phyloP scores from a whole-genome alignment of 2,888 invertebrate species.

The Drosophila flavopinicola region DNA sequence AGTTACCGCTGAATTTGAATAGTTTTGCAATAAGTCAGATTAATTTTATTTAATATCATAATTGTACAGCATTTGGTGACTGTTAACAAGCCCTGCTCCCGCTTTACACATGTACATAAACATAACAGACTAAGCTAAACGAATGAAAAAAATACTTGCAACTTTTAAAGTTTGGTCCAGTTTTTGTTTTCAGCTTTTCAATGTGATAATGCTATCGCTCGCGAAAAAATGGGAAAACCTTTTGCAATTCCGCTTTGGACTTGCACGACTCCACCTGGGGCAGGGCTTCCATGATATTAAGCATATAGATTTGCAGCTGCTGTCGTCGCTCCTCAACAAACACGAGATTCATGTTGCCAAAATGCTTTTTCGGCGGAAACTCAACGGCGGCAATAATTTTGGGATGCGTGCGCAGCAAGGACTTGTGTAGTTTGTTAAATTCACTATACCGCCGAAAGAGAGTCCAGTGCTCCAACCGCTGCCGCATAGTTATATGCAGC shows the following conservation, averaged over 20 bases:
- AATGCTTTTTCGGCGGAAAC: slow-evolving; percentile 97
- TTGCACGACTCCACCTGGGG: slow-evolving; percentile 91
- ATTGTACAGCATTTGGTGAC: slow-evolving; percentile 24
- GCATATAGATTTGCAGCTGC: slow-evolving; percentile 93
- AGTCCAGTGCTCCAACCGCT: slow-evolving; percentile 93
- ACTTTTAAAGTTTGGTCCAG: slow-evolving; percentile 42
- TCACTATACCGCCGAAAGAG: slow-evolving; percentile 97
- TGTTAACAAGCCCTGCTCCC: slow-evolving; percentile 3
- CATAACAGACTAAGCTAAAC: slow-evolving; percentile 39
- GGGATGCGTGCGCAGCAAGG: slow-evolving; percentile 91
- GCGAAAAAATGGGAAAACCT: slow-evolving; percentile 93
- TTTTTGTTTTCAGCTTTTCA: neutral
- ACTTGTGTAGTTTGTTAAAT: slow-evolving; percentile 93
- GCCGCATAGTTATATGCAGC: slow-evolving; percentile 83
- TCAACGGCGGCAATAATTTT: slow-evolving; percentile 92
- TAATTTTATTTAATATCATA: slow-evolving; percentile 51
- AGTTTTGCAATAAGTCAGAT: slow-evolving; percentile 1
- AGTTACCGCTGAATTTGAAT: neutral
- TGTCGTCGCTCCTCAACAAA: slow-evolving; percentile 95
- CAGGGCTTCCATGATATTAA: slow-evolving; percentile 92
- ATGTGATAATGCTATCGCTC: slow-evolving; percentile 84
- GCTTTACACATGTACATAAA: slow-evolving; percentile 50
- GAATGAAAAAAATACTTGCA: slow-evolving; percentile 48
- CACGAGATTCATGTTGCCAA: slow-evolving; percentile 94
- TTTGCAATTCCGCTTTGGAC: slow-evolving; percentile 90